Percentiles rank a stretch among this genome's conserved stretches.
phyloP scores from a whole-genome alignment of 2,888 invertebrate species.

The Dorcus parallelipipedus region DNA sequence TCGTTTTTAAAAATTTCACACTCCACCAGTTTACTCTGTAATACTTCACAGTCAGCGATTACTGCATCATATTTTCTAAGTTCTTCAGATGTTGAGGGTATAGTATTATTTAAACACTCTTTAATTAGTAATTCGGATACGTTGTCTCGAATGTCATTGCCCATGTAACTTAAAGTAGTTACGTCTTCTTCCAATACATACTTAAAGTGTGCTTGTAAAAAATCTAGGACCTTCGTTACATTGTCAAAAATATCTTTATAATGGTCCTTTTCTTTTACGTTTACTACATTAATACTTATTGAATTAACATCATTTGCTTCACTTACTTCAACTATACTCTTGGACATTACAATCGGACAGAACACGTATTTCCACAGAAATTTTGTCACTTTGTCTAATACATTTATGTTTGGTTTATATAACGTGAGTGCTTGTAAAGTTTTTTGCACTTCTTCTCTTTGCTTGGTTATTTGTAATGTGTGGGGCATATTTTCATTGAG shows the following conservation, averaged over 20 bases:
- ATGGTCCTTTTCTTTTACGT: constrained; percentile 45
- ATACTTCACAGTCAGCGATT: constrained; percentile 60
- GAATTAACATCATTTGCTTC: constrained; percentile 37
- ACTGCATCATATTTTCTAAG: constrained; percentile 62
- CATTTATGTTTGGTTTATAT: constrained; percentile 35
- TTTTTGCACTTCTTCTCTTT: constrained; percentile 45
- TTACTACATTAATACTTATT: constrained; percentile 44
- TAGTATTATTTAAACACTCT: constrained; percentile 70
- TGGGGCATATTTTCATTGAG: constrained; percentile 32
- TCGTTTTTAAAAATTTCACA: constrained; percentile 58
- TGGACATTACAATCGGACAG: constrained; percentile 55
- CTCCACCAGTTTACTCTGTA: constrained; percentile 61
- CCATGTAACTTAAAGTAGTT: constrained; percentile 56
- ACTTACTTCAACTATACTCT: constrained; percentile 49
- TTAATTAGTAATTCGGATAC: constrained; percentile 66
- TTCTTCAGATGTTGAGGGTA: constrained; percentile 73
- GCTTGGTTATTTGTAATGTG: constrained; percentile 44
- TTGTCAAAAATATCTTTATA: constrained; percentile 59
- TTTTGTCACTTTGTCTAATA: constrained; percentile 57
- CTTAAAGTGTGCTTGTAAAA: constrained; percentile 57
- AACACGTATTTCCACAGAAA: constrained; percentile 59
- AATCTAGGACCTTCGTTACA: constrained; percentile 56
- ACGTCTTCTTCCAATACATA: constrained; percentile 47
- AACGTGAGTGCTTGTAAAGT: constrained; percentile 44
- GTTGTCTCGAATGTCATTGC: constrained; percentile 54